Evolutionary conservation across 2,113 vertebrate species (phyloP), one percentile per base, ranked within the genome.

Genomic region (Embiotoca jacksoni): DNA sequence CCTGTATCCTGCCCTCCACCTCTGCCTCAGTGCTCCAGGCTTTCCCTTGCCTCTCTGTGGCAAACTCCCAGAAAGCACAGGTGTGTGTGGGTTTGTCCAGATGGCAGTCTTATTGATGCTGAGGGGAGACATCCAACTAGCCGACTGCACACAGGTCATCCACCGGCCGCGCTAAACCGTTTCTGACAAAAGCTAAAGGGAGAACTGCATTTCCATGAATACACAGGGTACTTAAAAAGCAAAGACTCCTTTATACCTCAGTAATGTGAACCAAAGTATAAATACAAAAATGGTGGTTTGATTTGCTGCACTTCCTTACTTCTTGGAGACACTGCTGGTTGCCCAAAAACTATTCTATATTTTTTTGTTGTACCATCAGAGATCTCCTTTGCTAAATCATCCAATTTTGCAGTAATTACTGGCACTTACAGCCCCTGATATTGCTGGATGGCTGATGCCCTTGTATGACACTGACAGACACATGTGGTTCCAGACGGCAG

Each of bases 61-160:
- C 91, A 58, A 33, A 14, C 62, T 82, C 85, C 89, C 88, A 92
- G 83, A 71, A 86, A 85, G 31, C 80, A 84, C 86, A 91, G 89
- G 90, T 91, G 89, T 80, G 79, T 86, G 83, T 87, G 80, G 87
- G 66, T 87, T 86, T 88, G 82, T 78, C 86, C 92, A 94, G 91
- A 93, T 91, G 92, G 89, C 81, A 1, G 52, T 53, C 66, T 52
- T 83, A 72, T 65, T 87, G 78, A 80, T 72, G 75, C 71, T 65
- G 74, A 86, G 54, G 11, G 58, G 77, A 73, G 23, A 72, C 59
- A 75, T 81, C 81, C 82, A 84, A 78, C 56, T 56, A 53, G n/a
- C 23, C 31, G 60, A 72, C 31, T 46, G 59, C 68, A 75, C 59
- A 50, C 15, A 3, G 80, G 85, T 84, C 80, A 80, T 61, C 58